Evolutionary conservation across 1,140 invertebrate genomes (phyloP), one percentile per base, ranked within the genome.

Genomic region (Drosophila willistoni): DNA sequence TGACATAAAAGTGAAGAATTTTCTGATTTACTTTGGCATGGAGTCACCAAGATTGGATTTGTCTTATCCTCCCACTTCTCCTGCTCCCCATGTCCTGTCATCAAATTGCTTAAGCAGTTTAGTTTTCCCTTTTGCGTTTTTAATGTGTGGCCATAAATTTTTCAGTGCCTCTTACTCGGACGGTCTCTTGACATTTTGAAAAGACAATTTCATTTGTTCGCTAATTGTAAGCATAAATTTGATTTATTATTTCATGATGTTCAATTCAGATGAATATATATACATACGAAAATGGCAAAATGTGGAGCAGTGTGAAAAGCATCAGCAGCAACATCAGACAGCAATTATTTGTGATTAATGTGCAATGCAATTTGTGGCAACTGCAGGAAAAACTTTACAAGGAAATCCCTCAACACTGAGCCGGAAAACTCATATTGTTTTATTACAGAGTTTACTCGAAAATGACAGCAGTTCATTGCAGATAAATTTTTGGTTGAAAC

Each of bases 301-400:
- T 51, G 29, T 36, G 17, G 4, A 19, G 7, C 14, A 47, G 14
- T 7, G 36, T 1, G 36, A 39, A 25, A 12, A 44, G 42, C 42
- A 9, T 6, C 13, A 42, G n/a, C 42, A 47, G 42, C 12, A 13
- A 14, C 42, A 47, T n/a, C 59, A 42, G 56, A 59, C 12, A 44
- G 62, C 25, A 64, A 64, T 64, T 64, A 36, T 51, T 51, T 64
- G 39, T 64, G 62, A 64, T 64, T 64, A 64, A 64, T 64, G 62
- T 34, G 60, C 17, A 41, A 22, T 29, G 60, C 60, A 62, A 62
- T 62, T 62, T 62, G 60, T 62, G 14, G 14, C 22, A 51, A 59
- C 41, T 44, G 60, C 39, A 22, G 17, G 10, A 39, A 41, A 42
- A 47, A 47, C 14, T 47, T 19, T 17, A 47, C 44, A 47, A 47